Evolutionary conservation across 2,888 invertebrate species (phyloP), one percentile per base, ranked within the genome.

Genomic region (Drosophila nr. medialis): DNA sequence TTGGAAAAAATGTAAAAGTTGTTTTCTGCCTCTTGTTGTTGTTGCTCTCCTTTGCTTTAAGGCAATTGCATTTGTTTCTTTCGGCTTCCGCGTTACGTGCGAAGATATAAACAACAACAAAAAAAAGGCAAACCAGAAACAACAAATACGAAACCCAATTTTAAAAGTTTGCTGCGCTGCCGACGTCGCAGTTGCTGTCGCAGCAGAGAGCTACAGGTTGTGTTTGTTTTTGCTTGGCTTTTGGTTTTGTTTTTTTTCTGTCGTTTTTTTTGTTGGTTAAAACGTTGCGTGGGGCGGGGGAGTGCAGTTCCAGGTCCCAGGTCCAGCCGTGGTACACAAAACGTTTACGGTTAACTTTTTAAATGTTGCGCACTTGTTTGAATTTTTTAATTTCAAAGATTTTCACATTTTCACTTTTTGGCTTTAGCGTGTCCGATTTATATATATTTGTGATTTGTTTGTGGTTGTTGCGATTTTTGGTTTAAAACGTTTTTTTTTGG

Each of bases 121-220:
- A 38, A n/a, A 21, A 54, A 29, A 50, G 4, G 8, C 15, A 10
- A 10, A 15, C 45, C 45, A 45, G 24, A 45, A 45, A 38, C 34
- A 56, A 42, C 38, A 65, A 62, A 65, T 63, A 64, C 61, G 45
- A 49, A 75, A 71, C 49, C 49, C 59, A 79, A 77, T 75, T 79
- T 58, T 48, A 80, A 56, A 56, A 70, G 61, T 29, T 63, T 58
- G 50, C 81, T 62, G 56, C 68, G 61, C 81, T 81, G 77, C 63
- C 67, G 13, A 36, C 60, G 75, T 62, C 51, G 68, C 70, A 15
- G 74, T 74, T 59, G 38, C 30, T 11, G 75, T 67, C 59, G 50
- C 53, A 63, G 63, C 67, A 66, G 55, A 30, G 62, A 84, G 89
- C 90, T 73, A 86, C 86, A 86, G 86, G 86, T 86, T 86, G 86